Percentiles rank a stretch among this genome's conserved stretches.
phyloP scores from a whole-genome alignment of 2,888 invertebrate species.

The Tetrapedia diversipes region DNA sequence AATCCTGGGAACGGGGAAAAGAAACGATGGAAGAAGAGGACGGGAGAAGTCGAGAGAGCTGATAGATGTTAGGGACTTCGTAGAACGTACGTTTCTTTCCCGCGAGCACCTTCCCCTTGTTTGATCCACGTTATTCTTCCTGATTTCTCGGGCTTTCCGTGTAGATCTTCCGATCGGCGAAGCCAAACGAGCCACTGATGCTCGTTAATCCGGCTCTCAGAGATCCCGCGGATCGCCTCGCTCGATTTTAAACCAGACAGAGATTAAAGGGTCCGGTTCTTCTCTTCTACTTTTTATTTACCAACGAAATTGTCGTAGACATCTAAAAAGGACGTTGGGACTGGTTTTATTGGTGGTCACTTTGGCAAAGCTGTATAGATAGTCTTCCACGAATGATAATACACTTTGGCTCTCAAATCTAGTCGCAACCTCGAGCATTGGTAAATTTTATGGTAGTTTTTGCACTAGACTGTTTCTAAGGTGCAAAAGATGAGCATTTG shows the following conservation, averaged over 20 bases:
- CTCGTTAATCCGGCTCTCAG: conserved; percentile 2
- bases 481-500: no score
- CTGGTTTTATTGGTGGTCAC: no score
- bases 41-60: conserved; percentile 10
- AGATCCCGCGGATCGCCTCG: conserved; percentile 3
- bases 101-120: background rate
- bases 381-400: no score
- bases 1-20: background rate
- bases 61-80: conserved; percentile 27
- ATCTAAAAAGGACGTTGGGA: no score
- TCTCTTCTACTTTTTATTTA: background rate
- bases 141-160: background rate
- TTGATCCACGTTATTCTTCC: conserved; percentile 16
- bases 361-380: no score
- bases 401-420: no score
- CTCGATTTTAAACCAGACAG: no score
- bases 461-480: no score
- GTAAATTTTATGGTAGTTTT: no score
- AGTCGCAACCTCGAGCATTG: no score
- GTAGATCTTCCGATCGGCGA: background rate
- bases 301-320: background rate
- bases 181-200: conserved; percentile 6
- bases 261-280: no score
- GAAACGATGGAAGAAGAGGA: conserved; percentile 1
- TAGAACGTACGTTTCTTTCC: background rate